Percentiles rank a stretch among this genome's conserved stretches.
phyloP scores from a whole-genome alignment of 2,797 vertebrate species.

The Glossophaga mutica region DNA sequence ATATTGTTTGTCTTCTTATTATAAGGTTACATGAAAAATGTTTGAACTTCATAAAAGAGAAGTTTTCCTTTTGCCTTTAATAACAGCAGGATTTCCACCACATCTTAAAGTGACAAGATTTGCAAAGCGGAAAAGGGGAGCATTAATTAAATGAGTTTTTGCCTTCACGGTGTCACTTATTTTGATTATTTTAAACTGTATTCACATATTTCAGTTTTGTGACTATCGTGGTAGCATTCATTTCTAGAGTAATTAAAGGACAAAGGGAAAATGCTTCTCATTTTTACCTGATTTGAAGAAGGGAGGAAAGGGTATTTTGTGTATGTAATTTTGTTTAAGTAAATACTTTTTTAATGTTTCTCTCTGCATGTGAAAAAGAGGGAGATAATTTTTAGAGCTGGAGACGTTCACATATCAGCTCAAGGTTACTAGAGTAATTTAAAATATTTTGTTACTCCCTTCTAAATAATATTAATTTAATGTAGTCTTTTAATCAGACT shows the following conservation, averaged over 20 bases:
- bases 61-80: background rate
- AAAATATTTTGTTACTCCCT: background rate
- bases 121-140: background rate
- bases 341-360: background rate
- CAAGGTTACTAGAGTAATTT: background rate
- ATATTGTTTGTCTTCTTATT: background rate
- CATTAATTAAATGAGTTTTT: background rate
- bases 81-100: background rate
- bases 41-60: constrained; percentile 29
- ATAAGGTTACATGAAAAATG: background rate
- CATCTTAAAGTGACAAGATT: background rate
- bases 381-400: background rate
- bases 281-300: constrained; percentile 7
- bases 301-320: background rate
- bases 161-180: background rate
- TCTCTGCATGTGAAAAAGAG: background rate
- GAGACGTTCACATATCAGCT: background rate
- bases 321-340: background rate
- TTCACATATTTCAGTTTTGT: background rate
- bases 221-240: background rate
- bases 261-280: background rate
- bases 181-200: constrained; percentile 12
- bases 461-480: background rate
- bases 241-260: background rate
- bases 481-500: background rate